Conservation (phyloP, 1,140 invertebrate genomes). For the Pinna nobilis region DNA sequence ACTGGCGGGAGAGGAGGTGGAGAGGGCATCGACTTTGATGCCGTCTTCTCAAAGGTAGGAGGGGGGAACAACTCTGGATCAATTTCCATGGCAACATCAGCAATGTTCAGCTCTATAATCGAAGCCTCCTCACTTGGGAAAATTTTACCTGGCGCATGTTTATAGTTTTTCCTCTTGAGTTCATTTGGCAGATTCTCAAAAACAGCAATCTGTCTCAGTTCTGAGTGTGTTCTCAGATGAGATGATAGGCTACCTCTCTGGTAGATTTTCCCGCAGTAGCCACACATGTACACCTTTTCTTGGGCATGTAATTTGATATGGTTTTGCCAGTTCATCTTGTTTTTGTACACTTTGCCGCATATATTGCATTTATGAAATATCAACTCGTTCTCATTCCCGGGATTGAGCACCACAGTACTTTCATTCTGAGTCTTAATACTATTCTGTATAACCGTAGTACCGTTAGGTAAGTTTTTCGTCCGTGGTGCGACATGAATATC, state of each 20-base stretch:
- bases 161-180: constrained; percentile 45
- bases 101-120: constrained; percentile 38
- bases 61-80: constrained; percentile 30
- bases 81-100: constrained; percentile 35
- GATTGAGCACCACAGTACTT: constrained; percentile 40
- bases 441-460: constrained; percentile 42
- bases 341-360: constrained; percentile 39
- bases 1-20: background rate
- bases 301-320: constrained; percentile 35
- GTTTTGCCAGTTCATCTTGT: constrained; percentile 30
- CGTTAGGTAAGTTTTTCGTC: constrained; percentile 33
- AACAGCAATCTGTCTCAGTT: constrained; percentile 41
- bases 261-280: constrained; percentile 38
- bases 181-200: constrained; percentile 41
- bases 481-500: constrained; percentile 23
- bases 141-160: constrained; percentile 33
- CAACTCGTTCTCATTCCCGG: constrained; percentile 22
- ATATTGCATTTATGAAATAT: constrained; percentile 39
- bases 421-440: constrained; percentile 40
- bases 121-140: constrained; percentile 36
- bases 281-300: constrained; percentile 46
- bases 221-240: constrained; percentile 38
- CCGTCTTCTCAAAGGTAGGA: background rate
- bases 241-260: constrained; percentile 26
- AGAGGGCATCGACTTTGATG: background rate